Conservation (phyloP, 2,797 vertebrate genomes). For the Austrolebias charrua region DNA sequence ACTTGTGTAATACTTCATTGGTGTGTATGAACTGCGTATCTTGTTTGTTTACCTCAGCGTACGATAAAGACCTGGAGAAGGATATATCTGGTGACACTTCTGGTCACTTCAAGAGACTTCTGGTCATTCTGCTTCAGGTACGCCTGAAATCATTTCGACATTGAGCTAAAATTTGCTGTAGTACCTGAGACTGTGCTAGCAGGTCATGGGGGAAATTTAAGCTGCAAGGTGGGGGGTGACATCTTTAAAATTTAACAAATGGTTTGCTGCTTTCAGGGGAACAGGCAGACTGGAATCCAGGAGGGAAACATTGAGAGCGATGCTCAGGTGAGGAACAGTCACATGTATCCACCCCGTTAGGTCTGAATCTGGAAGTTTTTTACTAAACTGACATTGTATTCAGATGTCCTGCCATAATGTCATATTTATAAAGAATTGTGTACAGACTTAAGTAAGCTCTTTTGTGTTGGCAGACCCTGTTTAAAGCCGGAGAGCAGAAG, state of each 20-base stretch:
- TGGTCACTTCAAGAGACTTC: constrained; percentile 90
- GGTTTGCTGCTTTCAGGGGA: constrained; percentile 78
- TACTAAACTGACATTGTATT: too few species aligned
- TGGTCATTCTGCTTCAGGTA: constrained; percentile 95
- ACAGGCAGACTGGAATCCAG: constrained; percentile 85
- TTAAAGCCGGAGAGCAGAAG: constrained; percentile 92
- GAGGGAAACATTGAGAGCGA: constrained; percentile 84
- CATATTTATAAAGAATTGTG: too few species aligned
- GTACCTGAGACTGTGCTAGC: too few species aligned
- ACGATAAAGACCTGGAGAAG: constrained; percentile 86
- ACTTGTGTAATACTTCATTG: neutral
- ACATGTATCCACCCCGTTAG: too few species aligned
- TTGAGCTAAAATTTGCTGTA: too few species aligned
- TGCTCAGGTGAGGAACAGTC: constrained; percentile 83
- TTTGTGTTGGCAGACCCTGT: constrained; percentile 79
- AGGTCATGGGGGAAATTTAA: too few species aligned
- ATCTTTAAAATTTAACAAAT: neutral
- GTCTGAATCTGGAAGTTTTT: too few species aligned
- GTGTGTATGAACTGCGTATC: neutral
- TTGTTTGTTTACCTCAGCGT: constrained; percentile 81
- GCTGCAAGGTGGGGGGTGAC: too few species aligned
- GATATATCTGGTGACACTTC: constrained; percentile 88
- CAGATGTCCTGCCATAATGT: too few species aligned
- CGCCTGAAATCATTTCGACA: neutral
- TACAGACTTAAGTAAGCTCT: too few species aligned